Evolutionary conservation across 2,888 invertebrate species (phyloP).

Genomic region (Nesidiocoris tenuis): DNA sequence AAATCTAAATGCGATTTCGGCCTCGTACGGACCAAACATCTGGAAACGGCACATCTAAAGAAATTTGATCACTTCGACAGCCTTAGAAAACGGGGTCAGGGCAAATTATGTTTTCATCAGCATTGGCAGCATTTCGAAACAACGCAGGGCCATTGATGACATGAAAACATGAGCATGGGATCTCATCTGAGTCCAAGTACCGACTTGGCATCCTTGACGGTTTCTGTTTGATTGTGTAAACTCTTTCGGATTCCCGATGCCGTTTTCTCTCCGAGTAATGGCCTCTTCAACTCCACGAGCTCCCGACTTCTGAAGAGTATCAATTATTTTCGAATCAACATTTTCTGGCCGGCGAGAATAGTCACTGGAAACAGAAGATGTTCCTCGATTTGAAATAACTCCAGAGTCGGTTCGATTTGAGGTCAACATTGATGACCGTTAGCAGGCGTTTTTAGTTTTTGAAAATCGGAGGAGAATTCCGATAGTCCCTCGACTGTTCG

Average conservation of each 20-base stretch:
- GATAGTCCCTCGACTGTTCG: no score
- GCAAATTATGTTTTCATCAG: background rate
- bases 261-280: constrained; percentile 11
- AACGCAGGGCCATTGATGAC: background rate
- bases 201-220: background rate
- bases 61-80: background rate
- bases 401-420: constrained; percentile 9
- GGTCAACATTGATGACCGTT: constrained; percentile 1
- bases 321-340: constrained; percentile 43
- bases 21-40: no score
- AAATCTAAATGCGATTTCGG: no score
- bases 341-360: constrained; percentile 8
- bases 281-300: background rate
- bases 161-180: background rate
- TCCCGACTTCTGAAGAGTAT: constrained; percentile 23
- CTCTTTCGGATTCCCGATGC: constrained; percentile 22
- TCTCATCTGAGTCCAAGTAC: background rate
- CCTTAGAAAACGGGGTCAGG: background rate
- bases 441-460: background rate
- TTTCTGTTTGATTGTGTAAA: constrained; percentile 23
- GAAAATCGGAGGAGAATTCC: background rate
- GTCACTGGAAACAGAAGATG: background rate
- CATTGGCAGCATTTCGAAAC: background rate
- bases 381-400: constrained; percentile 23
- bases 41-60: no score